Evolutionary conservation across 2,797 vertebrate species (phyloP), one percentile per base, ranked within the genome.

Genomic region (Pantherophis alleghaniensis): DNA sequence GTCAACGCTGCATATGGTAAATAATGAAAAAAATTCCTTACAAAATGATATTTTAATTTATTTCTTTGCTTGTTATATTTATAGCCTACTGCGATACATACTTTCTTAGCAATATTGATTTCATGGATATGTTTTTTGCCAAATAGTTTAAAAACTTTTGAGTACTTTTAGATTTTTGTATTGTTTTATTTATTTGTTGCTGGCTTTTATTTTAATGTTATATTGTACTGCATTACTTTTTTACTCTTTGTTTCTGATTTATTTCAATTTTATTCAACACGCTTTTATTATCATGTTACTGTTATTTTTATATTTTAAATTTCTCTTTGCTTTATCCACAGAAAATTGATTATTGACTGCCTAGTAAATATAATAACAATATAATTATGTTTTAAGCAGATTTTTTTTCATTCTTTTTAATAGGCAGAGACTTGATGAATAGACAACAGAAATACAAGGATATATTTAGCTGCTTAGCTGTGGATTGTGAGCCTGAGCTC

Each of bases 391-490:
- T 93, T 60, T 57, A 95, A 96, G 66, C 59, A 91, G 86, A 11
- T 0, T 0, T 24, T 63, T 51, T 92, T 95, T 94, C 59, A 91
- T 95, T 95, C 88, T 5, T 95, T 59, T 94, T 96, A 60, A 47
- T 14, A 98, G 98, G 96, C 86, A 97, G 83, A 92, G 97, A 95
- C 74, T 86, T 74, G 92, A 95, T 32, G 3, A 18, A 94, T 0
- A 18, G 89, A 66, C 94, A 95, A 0, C 94, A 94, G 92, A 96
- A 97, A 32, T 79, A 97, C 2, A 94, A 94, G 86, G 98, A 98
- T 28, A 96, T 98, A 90, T 98, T 98, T 94, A 98, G 98, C 96
- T 98, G 98, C 94, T 96, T 98, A 95, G 97, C 97, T 9, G 94
- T 93, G 53, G 97, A 97, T 92, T 98, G 98, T 95, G 96, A 93